phyloP scores from a whole-genome alignment of 1,140 invertebrate genomes.

The Sminthurides bifidus region DNA sequence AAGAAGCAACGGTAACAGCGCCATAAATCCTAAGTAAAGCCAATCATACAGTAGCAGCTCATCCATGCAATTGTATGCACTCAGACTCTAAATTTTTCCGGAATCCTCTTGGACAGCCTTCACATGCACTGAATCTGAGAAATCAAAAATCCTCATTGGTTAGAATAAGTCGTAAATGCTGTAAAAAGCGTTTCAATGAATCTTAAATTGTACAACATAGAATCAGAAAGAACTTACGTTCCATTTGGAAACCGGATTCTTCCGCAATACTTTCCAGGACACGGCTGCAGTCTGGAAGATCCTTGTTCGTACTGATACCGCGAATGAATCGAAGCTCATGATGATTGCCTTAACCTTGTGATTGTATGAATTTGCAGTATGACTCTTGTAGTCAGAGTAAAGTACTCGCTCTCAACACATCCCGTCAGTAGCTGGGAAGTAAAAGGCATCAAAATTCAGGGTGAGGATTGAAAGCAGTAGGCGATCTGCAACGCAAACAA shows the following conservation, averaged over 20 bases:
- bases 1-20: conserved; percentile 63
- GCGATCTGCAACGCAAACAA: too few species aligned
- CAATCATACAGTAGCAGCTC: conserved; percentile 76
- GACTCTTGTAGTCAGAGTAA: too few species aligned
- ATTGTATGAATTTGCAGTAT: too few species aligned
- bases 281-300: conserved; percentile 35
- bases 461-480: too few species aligned
- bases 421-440: too few species aligned
- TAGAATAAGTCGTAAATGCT: too few species aligned
- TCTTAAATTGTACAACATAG: background rate
- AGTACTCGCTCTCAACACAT: too few species aligned
- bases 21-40: conserved; percentile 89
- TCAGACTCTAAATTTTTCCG: conserved; percentile 50
- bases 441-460: too few species aligned
- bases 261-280: conserved; percentile 80
- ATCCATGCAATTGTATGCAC: conserved; percentile 65
- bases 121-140: conserved; percentile 55
- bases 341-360: too few species aligned
- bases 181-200: conserved; percentile 10
- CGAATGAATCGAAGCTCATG: too few species aligned
- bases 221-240: conserved; percentile 33
- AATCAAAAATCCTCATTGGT: too few species aligned
- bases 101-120: conserved; percentile 73
- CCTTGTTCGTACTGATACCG: conserved; percentile 23
- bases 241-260: conserved; percentile 50